Percentiles rank a stretch among this genome's conserved stretches.
These are phyloP conservation scores for Hedya salicella DNA, from an alignment of 2,888 invertebrate species.

Conservation along the genomic window DNA sequence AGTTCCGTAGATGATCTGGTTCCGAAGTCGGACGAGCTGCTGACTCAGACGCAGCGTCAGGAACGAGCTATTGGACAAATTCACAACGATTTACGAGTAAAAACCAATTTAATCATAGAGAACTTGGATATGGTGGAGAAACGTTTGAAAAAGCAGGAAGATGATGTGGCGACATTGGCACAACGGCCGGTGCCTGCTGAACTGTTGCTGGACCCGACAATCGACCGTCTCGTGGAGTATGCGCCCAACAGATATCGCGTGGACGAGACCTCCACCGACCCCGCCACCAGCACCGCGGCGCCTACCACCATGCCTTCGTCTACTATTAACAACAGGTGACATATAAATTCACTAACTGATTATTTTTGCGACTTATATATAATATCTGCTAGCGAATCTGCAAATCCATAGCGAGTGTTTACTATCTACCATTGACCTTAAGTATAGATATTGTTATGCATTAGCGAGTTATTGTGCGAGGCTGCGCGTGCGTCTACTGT, in stretches of 20 bases:
- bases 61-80: constrained; percentile 95
- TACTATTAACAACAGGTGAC: constrained; percentile 74
- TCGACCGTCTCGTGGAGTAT: constrained; percentile 91
- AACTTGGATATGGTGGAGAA: constrained; percentile 95
- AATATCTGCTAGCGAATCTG: constrained; percentile 50
- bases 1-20: constrained; percentile 94
- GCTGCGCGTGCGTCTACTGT: constrained; percentile 53
- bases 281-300: constrained; percentile 69
- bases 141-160: constrained; percentile 92
- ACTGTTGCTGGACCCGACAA: constrained; percentile 89
- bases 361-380: constrained; percentile 55
- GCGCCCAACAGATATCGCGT: constrained; percentile 88
- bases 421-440: constrained; percentile 39
- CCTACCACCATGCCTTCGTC: constrained; percentile 66
- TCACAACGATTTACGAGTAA: constrained; percentile 91
- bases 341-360: constrained; percentile 55
- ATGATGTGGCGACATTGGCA: constrained; percentile 91
- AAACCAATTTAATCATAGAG: constrained; percentile 94
- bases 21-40: constrained; percentile 93
- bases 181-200: constrained; percentile 91
- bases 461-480: constrained; percentile 43
- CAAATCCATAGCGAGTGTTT: constrained; percentile 56
- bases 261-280: constrained; percentile 73
- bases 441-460: constrained; percentile 24
- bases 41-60: constrained; percentile 94